phyloP scores from a whole-genome alignment of 2,888 invertebrate genomes.

The Podabrus alpinus region DNA sequence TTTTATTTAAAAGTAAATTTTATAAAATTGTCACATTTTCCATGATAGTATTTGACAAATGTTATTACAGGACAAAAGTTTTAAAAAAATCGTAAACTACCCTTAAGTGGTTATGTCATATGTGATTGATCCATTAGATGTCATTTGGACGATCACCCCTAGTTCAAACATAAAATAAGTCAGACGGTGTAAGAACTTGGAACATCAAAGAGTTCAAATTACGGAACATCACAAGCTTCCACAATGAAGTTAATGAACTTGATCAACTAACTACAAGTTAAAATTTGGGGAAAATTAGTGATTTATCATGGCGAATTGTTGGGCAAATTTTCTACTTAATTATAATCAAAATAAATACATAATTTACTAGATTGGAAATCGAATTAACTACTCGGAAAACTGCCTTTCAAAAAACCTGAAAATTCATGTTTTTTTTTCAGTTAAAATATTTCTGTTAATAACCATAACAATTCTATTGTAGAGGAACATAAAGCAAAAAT shows the following conservation, averaged over 20 bases:
- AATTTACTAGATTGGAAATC: no score
- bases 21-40: not conserved
- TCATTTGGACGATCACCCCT: slow-evolving; percentile 5
- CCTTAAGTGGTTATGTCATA: slow-evolving; percentile 12
- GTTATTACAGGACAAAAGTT: slow-evolving; percentile 1
- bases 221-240: not conserved
- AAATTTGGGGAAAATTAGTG: not conserved
- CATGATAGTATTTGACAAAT: slow-evolving; percentile 7
- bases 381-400: no score
- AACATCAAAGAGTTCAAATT: not conserved
- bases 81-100: slow-evolving; percentile 6
- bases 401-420: no score
- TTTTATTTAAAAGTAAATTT: not conserved
- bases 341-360: no score
- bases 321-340: not conserved
- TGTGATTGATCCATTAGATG: slow-evolving; percentile 14
- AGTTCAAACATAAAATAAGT: slow-evolving; percentile 9
- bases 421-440: no score
- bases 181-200: not conserved
- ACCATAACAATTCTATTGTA: no score
- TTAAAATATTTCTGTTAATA: no score
- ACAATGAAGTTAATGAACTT: not conserved
- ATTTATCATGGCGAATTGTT: not conserved
- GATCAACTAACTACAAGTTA: not conserved
- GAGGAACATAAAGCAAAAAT: not conserved